A percentile compares a stretch with the other conserved stretches of the same genome.
Evolutionary conservation across 1,140 invertebrate genomes (phyloP).

Genomic region (Brachystomella parvula): DNA sequence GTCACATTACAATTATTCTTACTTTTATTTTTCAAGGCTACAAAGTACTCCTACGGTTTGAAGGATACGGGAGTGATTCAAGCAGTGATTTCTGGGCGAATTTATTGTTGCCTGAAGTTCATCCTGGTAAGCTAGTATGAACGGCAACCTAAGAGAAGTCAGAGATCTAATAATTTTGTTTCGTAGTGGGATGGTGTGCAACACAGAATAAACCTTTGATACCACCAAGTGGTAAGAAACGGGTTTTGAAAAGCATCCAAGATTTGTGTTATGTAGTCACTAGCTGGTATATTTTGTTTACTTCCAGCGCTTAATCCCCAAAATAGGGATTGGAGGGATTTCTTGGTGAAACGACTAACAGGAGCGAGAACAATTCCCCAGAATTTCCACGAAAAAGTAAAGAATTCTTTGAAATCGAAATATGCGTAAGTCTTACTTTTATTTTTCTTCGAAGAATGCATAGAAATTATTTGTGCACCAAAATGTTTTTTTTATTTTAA

Average conservation of each 20-base stretch:
- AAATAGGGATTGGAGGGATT: conserved; percentile 92
- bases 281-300: not conserved
- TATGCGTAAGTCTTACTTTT: conserved; percentile 50
- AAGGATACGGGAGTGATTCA: conserved; percentile 80
- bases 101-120: conserved; percentile 82
- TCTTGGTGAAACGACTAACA: conserved; percentile 78
- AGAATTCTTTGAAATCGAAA: conserved; percentile 69
- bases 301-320: conserved; percentile 69
- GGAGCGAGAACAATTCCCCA: conserved; percentile 85
- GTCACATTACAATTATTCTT: conserved; percentile 21
- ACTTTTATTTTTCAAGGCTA: conserved; percentile 55
- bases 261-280: not conserved
- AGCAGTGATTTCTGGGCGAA: conserved; percentile 94
- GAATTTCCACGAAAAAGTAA: conserved; percentile 81
- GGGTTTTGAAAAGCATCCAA: not conserved
- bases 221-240: conserved; percentile 67
- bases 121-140: conserved; percentile 60
- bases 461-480: conserved; percentile 9
- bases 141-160: no score
- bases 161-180: not conserved
- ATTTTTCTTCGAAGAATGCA: conserved; percentile 15
- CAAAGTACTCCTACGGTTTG: conserved; percentile 83
- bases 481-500: not conserved
- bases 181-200: conserved; percentile 84
- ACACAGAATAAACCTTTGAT: conserved; percentile 87